Conservation (phyloP, 1,140 invertebrate genomes). For the Drosophila varians region DNA sequence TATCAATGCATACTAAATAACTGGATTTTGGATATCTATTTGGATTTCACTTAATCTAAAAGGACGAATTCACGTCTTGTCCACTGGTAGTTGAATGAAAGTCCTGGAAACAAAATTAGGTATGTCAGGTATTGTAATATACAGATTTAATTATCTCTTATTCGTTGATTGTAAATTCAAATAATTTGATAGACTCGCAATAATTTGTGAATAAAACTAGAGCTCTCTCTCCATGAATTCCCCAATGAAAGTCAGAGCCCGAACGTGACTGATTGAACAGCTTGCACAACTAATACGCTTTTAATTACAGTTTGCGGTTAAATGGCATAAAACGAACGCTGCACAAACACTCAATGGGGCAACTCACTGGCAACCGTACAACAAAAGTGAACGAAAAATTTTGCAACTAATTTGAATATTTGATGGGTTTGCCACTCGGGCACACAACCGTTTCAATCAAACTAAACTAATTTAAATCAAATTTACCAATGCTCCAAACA, state of each 20-base stretch:
- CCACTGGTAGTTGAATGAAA: neutral
- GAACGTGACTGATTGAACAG: constrained; percentile 33
- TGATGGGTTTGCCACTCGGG: constrained; percentile 30
- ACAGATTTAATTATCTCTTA: no score
- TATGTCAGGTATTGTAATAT: no score
- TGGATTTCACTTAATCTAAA: constrained; percentile 31
- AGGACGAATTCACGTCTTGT: neutral
- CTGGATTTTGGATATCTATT: constrained; percentile 35
- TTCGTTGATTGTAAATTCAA: no score
- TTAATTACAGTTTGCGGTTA: constrained; percentile 66
- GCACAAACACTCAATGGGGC: constrained; percentile 20
- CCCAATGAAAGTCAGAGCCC: constrained; percentile 10
- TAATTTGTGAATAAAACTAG: neutral
- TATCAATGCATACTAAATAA: constrained; percentile 25
- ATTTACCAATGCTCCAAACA: constrained; percentile 37
- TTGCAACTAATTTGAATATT: constrained; percentile 54
- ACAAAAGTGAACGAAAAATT: constrained; percentile 32
- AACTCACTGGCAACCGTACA: neutral
- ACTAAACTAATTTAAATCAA: constrained; percentile 67
- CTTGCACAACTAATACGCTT: constrained; percentile 50
- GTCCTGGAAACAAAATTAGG: no score
- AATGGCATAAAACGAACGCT: constrained; percentile 33
- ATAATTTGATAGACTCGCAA: neutral
- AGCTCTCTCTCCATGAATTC: neutral
- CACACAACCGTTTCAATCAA: constrained; percentile 43